Base-by-base conservation (phyloP, 2,113 vertebrate species). In the Lethenteron reissneri region DNA sequence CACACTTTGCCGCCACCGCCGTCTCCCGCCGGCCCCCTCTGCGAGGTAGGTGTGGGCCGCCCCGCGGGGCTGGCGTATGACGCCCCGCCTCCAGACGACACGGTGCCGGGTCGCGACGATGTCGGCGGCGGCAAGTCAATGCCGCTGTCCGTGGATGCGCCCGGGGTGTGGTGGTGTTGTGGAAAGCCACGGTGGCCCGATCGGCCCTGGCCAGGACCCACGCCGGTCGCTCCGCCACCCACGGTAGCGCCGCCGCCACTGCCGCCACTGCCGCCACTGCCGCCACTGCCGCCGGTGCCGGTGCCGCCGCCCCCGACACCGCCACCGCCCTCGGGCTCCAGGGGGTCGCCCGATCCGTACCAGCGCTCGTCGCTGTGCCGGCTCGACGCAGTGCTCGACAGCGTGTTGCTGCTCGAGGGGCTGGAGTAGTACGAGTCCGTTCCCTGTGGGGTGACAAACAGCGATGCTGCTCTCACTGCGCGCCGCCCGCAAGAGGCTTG, bases 301-400 rank as follows among this genome's bases (percentile, higher is more conserved):
- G n/a, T 17, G 10, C 25, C 64, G 11, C n/a, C 9, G 9, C 64
- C 64, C 10, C n/a, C 9, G 9, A 11, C 64, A 10, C 9, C 64
- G n/a, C n/a, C 25, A 9, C 64, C 64, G n/a, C n/a, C 80, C 12
- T 88, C 85, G 0, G 81, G 77, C 57, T 89, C 87, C 0, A 75
- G 70, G 0, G 81, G 75, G 70, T 92, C 86, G 1, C 79, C 73
- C 0, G 79, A 76, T 17, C 90, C 88, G 1, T 87, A 89, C 89
- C 89, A 95, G 71, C 87, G 85, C 62, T 95, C 89, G 0, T 95
- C 90, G 0, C 89, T 90, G 80, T 91, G 90, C 79, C 78, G 81
- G 79, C 90, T 92, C 82, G 89, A 92, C 1, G 89, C 84, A 2
- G 86, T 90, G 70, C 90, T 95, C 78, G 90, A 92, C 60, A 92